Percentiles rank a stretch among this genome's conserved stretches.
phyloP scores from a whole-genome alignment of 2,797 vertebrate species.

The Menidia menidia region DNA sequence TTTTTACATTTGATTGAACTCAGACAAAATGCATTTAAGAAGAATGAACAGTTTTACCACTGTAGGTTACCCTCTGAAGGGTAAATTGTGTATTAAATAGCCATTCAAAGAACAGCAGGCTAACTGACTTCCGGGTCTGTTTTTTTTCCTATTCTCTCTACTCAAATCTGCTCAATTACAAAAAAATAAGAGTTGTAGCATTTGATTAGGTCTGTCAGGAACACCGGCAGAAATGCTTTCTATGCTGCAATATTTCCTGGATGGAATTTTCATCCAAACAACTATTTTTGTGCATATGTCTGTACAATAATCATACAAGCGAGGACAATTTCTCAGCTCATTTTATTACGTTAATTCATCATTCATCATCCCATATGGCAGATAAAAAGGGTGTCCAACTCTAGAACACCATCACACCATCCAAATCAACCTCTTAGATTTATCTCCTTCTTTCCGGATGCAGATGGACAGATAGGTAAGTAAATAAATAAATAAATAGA shows the following conservation, averaged over 20 bases:
- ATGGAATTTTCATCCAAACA: constrained; percentile 6
- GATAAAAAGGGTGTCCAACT: constrained; percentile 62
- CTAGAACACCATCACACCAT: constrained; percentile 60
- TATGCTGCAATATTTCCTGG: not conserved
- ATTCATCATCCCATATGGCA: constrained; percentile 12
- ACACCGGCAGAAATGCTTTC: constrained; percentile 7
- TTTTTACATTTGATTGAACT: constrained; percentile 19
- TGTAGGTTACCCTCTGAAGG: constrained; percentile 16
- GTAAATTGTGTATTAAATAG: constrained; percentile 50
- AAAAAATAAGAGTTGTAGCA: not conserved
- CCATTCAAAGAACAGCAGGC: constrained; percentile 14
- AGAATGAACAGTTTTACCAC: constrained; percentile 9
- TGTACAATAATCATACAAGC: constrained; percentile 39
- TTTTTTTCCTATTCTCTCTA: constrained; percentile 13
- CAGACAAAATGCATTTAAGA: constrained; percentile 14
- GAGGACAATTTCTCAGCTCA: not conserved
- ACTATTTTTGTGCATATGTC: not conserved
- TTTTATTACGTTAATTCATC: not conserved
- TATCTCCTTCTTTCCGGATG: constrained; percentile 41
- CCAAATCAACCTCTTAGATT: constrained; percentile 42
- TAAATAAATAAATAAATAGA: constrained; percentile 1
- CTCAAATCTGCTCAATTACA: not conserved
- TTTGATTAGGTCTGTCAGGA: not conserved
- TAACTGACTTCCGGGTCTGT: not conserved
- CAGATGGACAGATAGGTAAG: not conserved